Evolutionary conservation across 2,797 vertebrate genomes (phyloP), one percentile per base, ranked within the genome.

Genomic region (Acropternis orthonyx): DNA sequence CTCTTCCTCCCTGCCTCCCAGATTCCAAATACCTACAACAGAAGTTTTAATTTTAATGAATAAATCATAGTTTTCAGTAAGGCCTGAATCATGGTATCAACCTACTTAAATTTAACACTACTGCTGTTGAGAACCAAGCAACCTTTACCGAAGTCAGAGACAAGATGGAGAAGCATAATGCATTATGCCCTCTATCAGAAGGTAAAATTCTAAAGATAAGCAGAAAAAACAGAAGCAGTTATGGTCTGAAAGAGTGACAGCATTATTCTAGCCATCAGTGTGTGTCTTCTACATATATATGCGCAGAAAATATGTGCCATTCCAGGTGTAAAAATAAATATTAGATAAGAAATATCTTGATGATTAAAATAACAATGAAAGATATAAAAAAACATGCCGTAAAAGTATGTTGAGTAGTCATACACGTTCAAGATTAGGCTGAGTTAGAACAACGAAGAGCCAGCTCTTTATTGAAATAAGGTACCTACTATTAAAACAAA

Each of bases 41-140:
- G 41, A 92, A 84, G 6, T 78, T 92, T 71, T 55, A 69, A 46
- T 87, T 78, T 81, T 72, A 96, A 86, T 86, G 14, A 93, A 72
- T 32, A 93, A 88, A 88, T 68, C 24, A 72, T 24, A 78, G 43
- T n/a, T 84, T 94, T 86, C 48, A 41, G 8, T 62, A 71, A 71
- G 16, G 39, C 26, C 46, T 76, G 58, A 89, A 61, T 92, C 37
- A 54, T 32, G 72, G 19, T 24, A 54, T 62, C 46, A 85, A 22
- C 27, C 30, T 85, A 37, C 58, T 91, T 80, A 73, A 85, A 73
- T 87, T 80, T 83, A 73, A 48, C 46, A 43, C 8, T 69, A 26
- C 10, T 58, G 10, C 7, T 75, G 21, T 27, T 68, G 51, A 69
- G 43, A 89, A 65, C 7, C 7, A 46, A 72, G 36, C 12, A 75